Evolutionary conservation across 2,113 vertebrate genomes (phyloP), one percentile per base, ranked within the genome.

Genomic region (Laterallus jamaicensis): DNA sequence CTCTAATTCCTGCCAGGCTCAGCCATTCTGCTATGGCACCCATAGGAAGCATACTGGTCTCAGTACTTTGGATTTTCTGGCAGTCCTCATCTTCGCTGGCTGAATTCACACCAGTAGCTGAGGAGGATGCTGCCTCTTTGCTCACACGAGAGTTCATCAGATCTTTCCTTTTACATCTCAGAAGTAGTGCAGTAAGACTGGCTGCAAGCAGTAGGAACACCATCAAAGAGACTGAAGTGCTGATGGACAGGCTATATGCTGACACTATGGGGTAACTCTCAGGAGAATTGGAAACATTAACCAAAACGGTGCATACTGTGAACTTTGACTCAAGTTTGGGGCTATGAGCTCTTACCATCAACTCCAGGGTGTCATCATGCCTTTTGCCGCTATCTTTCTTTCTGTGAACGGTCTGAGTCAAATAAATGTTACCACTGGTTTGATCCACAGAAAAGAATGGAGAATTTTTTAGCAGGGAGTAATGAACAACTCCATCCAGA

Each of bases 361-460:
- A 91, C 95, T 99, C 97, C 55, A 99, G 97, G 49, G 69, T 93
- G 29, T 97, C 92, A 66, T 98, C 95, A 42, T 75, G 96, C 32
- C 50, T 67, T 80, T 86, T 92, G 31, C 90, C 49, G 13, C 82
- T 93, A 62, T 95, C 98, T 97, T 95, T 96, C 42, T 86, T 95
- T 49, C 97, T 97, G 73, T 98, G 97, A 47, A 99, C 95, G 39
- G 96, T 96, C 70, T 93, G 96, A 24, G 96, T 97, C 68, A 99
- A 97, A 76, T 98, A 99, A 94, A 99, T 96, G 63, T 92, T 92
- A 37, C 99, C 99, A 32, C 90, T 98, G 11, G 98, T 99, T 97
- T 97, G 98, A 96, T 99, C 98, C 49, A 99, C 92, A 31, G 96
- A 98, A 92, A 99, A 99, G 96, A 98, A 99, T 0, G 89, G 94